These are phyloP conservation scores for Bucorvus abyssinicus DNA, from an alignment of 2,797 vertebrate species.

Conservation along the genomic window DNA sequence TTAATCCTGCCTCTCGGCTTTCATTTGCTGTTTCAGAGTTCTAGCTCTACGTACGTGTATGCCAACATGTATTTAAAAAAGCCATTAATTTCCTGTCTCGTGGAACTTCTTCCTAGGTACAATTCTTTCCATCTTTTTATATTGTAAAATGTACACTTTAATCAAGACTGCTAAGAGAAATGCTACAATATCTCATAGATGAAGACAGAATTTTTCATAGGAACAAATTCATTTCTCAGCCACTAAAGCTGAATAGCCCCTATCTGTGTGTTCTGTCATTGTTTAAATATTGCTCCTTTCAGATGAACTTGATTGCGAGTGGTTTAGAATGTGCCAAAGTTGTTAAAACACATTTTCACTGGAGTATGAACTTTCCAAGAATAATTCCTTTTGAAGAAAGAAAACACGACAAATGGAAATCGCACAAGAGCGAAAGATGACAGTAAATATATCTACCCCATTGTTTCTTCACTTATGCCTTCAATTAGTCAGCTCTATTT, in stretches of 20 bases:
- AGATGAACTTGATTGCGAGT: background rate
- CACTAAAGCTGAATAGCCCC: background rate
- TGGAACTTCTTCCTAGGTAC: background rate
- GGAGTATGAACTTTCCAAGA: background rate
- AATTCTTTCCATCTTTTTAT: background rate
- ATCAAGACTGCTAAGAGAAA: background rate
- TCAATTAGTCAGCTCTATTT: background rate
- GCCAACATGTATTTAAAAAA: background rate
- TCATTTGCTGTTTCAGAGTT: background rate
- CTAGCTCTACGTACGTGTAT: rapidly evolving
- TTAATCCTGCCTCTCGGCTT: background rate
- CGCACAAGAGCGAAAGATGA: background rate
- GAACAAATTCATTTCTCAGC: background rate
- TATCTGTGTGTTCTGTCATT: background rate
- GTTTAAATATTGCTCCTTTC: background rate
- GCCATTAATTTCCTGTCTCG: background rate
- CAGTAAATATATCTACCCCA: background rate
- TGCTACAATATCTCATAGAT: background rate
- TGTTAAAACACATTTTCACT: background rate
- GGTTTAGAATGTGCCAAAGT: background rate
- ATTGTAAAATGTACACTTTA: background rate
- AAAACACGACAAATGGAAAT: background rate
- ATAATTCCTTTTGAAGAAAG: background rate
- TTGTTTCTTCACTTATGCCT: background rate
- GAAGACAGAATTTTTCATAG: background rate